phyloP scores from a whole-genome alignment of 2,888 invertebrate species.

The Pheosia gnoma region DNA sequence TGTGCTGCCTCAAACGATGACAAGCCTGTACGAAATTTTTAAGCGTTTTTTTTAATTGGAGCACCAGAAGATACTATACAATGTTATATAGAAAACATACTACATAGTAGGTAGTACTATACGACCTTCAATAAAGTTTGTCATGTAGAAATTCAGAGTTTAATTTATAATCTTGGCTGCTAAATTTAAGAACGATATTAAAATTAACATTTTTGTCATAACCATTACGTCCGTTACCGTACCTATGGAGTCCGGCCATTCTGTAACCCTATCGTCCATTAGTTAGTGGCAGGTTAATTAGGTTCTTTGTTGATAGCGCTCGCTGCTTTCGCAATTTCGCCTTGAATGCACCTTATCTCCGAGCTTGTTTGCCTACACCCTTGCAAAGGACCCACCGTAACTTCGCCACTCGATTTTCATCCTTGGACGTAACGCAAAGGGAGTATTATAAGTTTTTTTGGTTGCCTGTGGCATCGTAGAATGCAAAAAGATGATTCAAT shows the following conservation, averaged over 20 bases:
- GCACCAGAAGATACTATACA: neutral
- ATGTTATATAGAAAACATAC: too few species aligned
- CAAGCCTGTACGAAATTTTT: constrained; percentile 3
- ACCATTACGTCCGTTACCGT: constrained; percentile 66
- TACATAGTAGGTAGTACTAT: too few species aligned
- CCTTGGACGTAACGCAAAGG: neutral
- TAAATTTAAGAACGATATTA: neutral
- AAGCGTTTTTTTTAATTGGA: constrained; percentile 2
- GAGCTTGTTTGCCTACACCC: constrained; percentile 68
- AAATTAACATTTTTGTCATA: constrained; percentile 41
- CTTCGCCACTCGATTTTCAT: constrained; percentile 61
- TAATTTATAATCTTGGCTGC: neutral
- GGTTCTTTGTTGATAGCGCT: constrained; percentile 71
- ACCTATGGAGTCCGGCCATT: constrained; percentile 54
- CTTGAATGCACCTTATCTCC: constrained; percentile 79
- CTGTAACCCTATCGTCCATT: constrained; percentile 75
- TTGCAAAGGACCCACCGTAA: constrained; percentile 56
- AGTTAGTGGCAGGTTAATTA: constrained; percentile 78
- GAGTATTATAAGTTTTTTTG: neutral
- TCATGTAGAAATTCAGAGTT: neutral
- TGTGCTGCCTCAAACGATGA: constrained; percentile 3
- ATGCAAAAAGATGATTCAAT: too few species aligned
- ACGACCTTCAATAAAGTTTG: too few species aligned
- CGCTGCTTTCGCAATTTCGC: constrained; percentile 73
- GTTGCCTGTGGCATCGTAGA: too few species aligned